Conservation (phyloP, 2,113 vertebrate species). For the Cairina moschata region DNA sequence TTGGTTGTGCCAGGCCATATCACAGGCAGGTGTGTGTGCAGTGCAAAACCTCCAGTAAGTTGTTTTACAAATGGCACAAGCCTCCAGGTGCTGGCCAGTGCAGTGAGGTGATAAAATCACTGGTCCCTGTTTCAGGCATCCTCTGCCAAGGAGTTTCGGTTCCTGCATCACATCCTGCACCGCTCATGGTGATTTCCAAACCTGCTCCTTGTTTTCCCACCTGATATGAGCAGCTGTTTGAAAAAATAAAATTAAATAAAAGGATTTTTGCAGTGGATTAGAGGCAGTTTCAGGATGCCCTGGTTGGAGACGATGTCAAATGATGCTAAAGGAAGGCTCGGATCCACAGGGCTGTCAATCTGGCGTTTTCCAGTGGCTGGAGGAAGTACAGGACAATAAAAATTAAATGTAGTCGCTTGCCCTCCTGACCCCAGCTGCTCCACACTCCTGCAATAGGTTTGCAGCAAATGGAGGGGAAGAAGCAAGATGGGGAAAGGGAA, state of each 20-base stretch:
- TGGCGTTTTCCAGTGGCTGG: not conserved
- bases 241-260: no score
- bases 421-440: not conserved
- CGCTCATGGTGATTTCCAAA: not conserved
- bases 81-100: fast-evolving
- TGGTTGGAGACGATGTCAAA: not conserved
- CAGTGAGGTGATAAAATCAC: not conserved
- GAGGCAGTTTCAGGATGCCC: not conserved
- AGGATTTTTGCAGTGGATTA: not conserved
- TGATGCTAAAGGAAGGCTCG: fast-evolving
- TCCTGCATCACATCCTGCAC: not conserved
- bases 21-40: not conserved
- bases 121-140: fast-evolving
- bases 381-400: not conserved
- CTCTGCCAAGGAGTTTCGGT: fast-evolving
- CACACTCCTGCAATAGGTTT: not conserved
- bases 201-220: fast-evolving
- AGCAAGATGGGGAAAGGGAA: not conserved
- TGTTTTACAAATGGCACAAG: not conserved
- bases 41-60: not conserved
- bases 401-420: not conserved
- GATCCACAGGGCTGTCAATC: not conserved
- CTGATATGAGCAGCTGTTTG: fast-evolving
- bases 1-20: no score
- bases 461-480: not conserved